Base-by-base conservation (phyloP, 2,113 vertebrate species). In the Megaceryle maxima region DNA sequence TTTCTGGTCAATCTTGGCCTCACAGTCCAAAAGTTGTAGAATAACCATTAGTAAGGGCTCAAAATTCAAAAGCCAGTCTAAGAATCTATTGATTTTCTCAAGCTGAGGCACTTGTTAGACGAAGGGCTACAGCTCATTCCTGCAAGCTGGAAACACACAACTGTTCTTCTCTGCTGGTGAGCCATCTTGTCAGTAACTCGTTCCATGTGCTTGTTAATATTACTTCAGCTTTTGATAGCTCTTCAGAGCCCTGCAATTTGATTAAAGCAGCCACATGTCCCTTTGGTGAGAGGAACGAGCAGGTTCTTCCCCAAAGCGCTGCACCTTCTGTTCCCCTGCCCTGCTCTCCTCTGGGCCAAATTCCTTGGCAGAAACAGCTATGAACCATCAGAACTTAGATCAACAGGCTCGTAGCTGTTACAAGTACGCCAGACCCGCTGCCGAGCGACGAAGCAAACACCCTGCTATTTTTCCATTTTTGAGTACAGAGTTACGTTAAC, bases 121-220 rank as follows among this genome's bases (percentile, higher is more conserved):
- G 35, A 90, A 50, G 55, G 5, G 53, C 59, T 62, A 70, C 12
- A 18, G 28, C n/a, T 51, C 37, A 35, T 35, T 92, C 44, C 88
- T 62, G 24, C 0, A 0, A 19, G 7, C 63, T 39, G 4, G 6
- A 29, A 50, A 53, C 57, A 37, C 1, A 0, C 11, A 53, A 29
- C 12, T 44, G 62, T 20, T 77, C 59, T 41, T 33, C 72, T 50
- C 60, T 55, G 48, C 39, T 83, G 43, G 70, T 25, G 37, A 69
- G 16, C 24, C 24, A 28, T 21, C 51, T 46, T 11, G 15, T 18
- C 69, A 56, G 39, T 17, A 87, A 43, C 35, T 53, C 51, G 5
- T 41, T 21, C 26, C 22, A 35, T 4, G 29, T 22, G 19, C 21
- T 10, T 13, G 48, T 6, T 31, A 83, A 14, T 31, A 62, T 25